A percentile compares a stretch with the other conserved stretches of the same genome.
Conservation (phyloP, 2,797 vertebrate species). For the Anabacerthia variegaticeps region DNA sequence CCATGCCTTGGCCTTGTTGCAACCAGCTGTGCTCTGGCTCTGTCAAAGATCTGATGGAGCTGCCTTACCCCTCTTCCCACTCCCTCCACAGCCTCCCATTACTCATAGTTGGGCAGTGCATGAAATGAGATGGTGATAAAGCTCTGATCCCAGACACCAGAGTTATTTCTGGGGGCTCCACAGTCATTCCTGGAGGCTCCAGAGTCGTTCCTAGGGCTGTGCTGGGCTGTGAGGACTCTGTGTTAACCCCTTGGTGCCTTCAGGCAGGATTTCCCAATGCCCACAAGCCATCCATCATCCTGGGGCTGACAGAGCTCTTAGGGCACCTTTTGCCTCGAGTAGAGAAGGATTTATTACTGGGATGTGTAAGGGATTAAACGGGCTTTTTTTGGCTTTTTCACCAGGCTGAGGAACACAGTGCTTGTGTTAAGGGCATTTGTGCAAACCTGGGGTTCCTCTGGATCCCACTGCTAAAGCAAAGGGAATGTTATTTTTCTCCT, state of each 20-base stretch:
- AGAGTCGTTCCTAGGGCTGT: neutral
- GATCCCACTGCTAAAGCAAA: neutral
- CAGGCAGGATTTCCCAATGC: neutral
- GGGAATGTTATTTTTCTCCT: slow-evolving; percentile 2
- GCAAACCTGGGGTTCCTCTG: neutral
- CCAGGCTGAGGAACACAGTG: neutral
- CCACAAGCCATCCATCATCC: rapidly evolving
- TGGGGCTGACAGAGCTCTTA: neutral
- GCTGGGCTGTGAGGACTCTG: neutral
- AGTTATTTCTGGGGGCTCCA: neutral
- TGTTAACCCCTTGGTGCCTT: neutral
- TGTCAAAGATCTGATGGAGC: neutral
- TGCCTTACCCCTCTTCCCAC: neutral
- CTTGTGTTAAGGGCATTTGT: neutral
- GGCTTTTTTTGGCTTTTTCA: neutral
- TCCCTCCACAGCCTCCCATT: neutral
- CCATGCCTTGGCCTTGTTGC: neutral
- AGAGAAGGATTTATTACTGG: neutral
- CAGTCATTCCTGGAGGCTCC: neutral
- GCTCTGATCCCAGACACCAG: neutral
- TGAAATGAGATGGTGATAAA: neutral
- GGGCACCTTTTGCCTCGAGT: neutral
- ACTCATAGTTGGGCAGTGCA: neutral
- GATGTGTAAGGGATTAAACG: neutral
- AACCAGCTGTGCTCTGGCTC: neutral